Percentiles rank a stretch among this genome's conserved stretches.
Evolutionary conservation across 1,140 invertebrate genomes (phyloP).

Genomic region (Homarus americanus): DNA sequence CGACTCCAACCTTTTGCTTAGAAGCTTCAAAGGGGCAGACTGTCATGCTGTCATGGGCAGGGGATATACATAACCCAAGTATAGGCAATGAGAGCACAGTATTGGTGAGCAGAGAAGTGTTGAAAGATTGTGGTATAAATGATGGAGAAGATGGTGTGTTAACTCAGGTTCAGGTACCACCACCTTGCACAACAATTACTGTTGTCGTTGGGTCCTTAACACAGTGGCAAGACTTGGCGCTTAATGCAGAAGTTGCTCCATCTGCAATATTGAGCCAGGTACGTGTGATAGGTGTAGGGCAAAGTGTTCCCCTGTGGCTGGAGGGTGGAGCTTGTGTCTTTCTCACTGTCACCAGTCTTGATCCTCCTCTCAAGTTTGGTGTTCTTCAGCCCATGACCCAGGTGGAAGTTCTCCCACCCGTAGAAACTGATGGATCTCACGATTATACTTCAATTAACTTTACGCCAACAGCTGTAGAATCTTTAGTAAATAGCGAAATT

Average conservation of each 20-base stretch:
- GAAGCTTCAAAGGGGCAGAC: constrained; percentile 1
- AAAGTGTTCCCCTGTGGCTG: constrained; percentile 69
- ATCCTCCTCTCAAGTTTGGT: constrained; percentile 39
- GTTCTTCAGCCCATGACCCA: constrained; percentile 64
- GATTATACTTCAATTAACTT: constrained; percentile 13
- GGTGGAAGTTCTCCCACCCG: constrained; percentile 68
- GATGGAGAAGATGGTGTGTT: constrained; percentile 64
- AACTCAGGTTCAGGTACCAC: constrained; percentile 59
- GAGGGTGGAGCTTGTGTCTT: constrained; percentile 64
- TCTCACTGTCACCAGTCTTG: constrained; percentile 39
- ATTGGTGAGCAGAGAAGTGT: constrained; percentile 52
- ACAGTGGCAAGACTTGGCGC: constrained; percentile 65
- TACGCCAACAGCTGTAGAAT: constrained; percentile 12
- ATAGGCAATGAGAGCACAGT: constrained; percentile 5
- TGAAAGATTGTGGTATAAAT: constrained; percentile 47
- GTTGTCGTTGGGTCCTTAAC: constrained; percentile 17
- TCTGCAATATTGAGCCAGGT: constrained; percentile 66
- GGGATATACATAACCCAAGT: constrained; percentile 56
- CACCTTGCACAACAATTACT: constrained; percentile 44
- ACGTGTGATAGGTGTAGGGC: constrained; percentile 47
- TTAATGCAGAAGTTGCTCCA: constrained; percentile 69
- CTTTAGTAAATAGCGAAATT: not conserved
- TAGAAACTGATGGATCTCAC: constrained; percentile 14
- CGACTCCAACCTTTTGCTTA: constrained; percentile 50
- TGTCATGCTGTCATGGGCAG: constrained; percentile 71